Evolutionary conservation across 2,113 vertebrate species (phyloP).

Genomic region (Rostratula benghalensis): DNA sequence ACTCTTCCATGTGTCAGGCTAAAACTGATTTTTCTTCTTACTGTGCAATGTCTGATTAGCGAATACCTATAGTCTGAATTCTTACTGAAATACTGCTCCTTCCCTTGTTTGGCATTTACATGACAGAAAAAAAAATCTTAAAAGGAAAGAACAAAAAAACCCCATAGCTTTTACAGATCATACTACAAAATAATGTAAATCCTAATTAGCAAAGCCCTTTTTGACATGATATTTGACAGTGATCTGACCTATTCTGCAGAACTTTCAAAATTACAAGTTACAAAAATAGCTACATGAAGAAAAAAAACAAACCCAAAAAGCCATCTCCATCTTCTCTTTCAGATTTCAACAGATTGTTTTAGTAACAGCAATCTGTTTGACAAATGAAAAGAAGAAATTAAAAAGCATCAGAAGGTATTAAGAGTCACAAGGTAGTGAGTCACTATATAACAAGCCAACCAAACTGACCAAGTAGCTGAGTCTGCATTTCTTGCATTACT

Average conservation of each 20-base stretch:
- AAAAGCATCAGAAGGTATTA: neutral
- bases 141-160: neutral
- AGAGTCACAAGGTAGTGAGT: constrained; percentile 28
- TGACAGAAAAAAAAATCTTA: neutral
- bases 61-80: neutral
- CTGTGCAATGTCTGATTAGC: neutral
- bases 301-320: too few relatives aligned
- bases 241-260: neutral
- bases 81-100: neutral
- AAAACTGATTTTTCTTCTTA: neutral
- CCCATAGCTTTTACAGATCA: accelerated
- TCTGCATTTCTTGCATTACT: neutral
- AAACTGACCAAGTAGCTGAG: neutral
- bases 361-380: constrained; percentile 19
- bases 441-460: neutral
- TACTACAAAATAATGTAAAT: neutral
- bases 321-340: neutral
- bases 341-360: neutral
- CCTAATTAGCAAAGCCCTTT: neutral
- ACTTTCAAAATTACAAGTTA: neutral
- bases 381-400: neutral
- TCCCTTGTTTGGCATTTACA: neutral
- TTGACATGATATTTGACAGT: neutral
- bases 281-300: neutral
- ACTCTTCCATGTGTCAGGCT: neutral